Evolutionary conservation across 2,113 vertebrate genomes (phyloP), one percentile per base, ranked within the genome.

Genomic region (Smithornis capensis): DNA sequence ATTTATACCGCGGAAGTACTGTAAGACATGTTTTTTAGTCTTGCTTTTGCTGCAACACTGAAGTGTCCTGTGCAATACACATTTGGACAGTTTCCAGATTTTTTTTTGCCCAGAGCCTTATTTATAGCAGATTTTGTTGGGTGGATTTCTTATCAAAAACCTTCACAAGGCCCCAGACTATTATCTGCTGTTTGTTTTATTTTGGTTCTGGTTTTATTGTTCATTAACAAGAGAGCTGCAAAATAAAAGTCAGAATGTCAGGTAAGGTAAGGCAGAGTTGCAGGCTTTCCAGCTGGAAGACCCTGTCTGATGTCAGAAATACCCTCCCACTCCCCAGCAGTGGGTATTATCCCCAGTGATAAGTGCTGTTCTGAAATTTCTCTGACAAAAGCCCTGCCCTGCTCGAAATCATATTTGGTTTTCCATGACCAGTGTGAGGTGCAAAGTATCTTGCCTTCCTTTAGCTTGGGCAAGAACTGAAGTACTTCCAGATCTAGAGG

Each of bases 91-190:
- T 62, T 93, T 78, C 52, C 75, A 42, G 47, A 85, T 50, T 87
- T 78, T 28, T 57, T n/a, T 60, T 70, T 87, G 45, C 56, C 40
- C 25, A 10, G 9, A 44, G 9, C 16, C 28, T 64, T 31, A 55
- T 35, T 25, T 70, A 31, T 12, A 90, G 56, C 47, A 50, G 47
- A 38, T 67, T 93, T 88, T 52, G 29, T 44, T 44, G 49, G 2
- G 9, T 74, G 37, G 11, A 38, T 87, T 92, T 83, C 59, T 67
- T 49, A 57, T 18, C 9, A 25, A 22, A 89, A 57, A 27, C 12
- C 5, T 42, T 65, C n/a, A 42, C 0, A 0, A 55, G 17, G 10
- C 37, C 37, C 60, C 25, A 59, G 42, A 42, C 17, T 45, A 38
- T 14, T 50, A 71, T 49, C 69, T 78, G 64, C 42, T 74, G 7